phyloP scores from a whole-genome alignment of 2,888 invertebrate species.

The Eucera pruinosa region DNA sequence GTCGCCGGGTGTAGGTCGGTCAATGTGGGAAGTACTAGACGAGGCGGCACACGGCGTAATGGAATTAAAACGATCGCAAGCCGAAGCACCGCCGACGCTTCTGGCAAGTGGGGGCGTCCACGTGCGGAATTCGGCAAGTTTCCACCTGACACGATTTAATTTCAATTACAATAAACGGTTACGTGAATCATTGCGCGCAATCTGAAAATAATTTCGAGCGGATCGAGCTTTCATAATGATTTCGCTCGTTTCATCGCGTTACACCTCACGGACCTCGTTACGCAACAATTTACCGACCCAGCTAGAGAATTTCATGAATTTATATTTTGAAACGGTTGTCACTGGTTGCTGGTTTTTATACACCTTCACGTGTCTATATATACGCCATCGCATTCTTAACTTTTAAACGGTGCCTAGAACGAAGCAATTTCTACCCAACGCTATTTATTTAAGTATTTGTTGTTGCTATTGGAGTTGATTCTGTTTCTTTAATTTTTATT shows the following conservation, averaged over 20 bases:
- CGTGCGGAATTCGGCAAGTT: constrained; percentile 31
- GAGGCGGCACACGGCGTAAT: constrained; percentile 40
- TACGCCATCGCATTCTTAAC: neutral
- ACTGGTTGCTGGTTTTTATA: neutral
- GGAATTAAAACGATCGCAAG: constrained; percentile 62
- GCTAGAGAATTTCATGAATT: constrained; percentile 32
- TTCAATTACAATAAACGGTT: constrained; percentile 53
- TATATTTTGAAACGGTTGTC: constrained; percentile 22
- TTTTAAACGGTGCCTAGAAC: constrained; percentile 9
- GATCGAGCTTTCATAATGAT: constrained; percentile 39
- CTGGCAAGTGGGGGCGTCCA: neutral
- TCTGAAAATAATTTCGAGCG: constrained; percentile 47
- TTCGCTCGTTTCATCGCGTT: constrained; percentile 46
- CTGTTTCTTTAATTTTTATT: neutral
- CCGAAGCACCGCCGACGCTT: neutral
- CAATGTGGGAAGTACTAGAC: constrained; percentile 42
- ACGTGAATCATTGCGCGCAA: constrained; percentile 30
- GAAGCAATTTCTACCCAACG: constrained; percentile 26
- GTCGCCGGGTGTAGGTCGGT: neutral
- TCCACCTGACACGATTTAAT: constrained; percentile 29
- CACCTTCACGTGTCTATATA: too few species aligned
- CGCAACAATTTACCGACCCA: constrained; percentile 37
- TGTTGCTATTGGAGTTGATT: constrained; percentile 1
- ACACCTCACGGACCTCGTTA: constrained; percentile 36
- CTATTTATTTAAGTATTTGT: constrained; percentile 38